Evolutionary conservation across 2,888 invertebrate genomes (phyloP).

Genomic region (Ophion ellenae): DNA sequence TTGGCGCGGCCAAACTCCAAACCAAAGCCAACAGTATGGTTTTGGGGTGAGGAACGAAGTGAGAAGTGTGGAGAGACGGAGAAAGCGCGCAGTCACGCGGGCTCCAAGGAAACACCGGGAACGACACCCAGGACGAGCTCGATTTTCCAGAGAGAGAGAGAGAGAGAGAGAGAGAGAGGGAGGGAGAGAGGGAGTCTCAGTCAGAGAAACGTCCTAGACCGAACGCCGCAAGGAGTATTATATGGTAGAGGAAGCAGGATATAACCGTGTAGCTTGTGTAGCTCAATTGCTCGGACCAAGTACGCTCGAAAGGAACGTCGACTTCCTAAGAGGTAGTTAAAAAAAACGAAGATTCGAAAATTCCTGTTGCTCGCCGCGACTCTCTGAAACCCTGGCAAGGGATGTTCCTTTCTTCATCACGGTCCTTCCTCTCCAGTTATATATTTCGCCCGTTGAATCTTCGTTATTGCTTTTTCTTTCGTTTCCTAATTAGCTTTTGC

Average conservation of each 20-base stretch:
- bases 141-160: slow-evolving; percentile 2
- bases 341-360: slow-evolving; percentile 60
- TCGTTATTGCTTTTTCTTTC: slow-evolving; percentile 31
- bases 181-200: slow-evolving; percentile 1
- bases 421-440: slow-evolving; percentile 2
- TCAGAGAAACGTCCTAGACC: background rate
- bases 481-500: background rate
- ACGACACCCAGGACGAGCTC: slow-evolving; percentile 13
- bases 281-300: slow-evolving; percentile 71
- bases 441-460: slow-evolving; percentile 16
- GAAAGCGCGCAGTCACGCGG: slow-evolving; percentile 8
- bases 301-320: slow-evolving; percentile 49
- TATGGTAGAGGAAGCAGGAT: slow-evolving; percentile 5
- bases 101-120: slow-evolving; percentile 16
- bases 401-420: slow-evolving; percentile 7
- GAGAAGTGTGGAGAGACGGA: slow-evolving; percentile 45
- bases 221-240: slow-evolving; percentile 3
- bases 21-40: slow-evolving; percentile 82
- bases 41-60: slow-evolving; percentile 74
- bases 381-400: slow-evolving; percentile 32
- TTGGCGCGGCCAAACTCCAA: slow-evolving; percentile 82
- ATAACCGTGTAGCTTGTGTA: slow-evolving; percentile 74
- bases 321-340: slow-evolving; percentile 30
- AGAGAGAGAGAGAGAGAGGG: slow-evolving; percentile 1
- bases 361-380: slow-evolving; percentile 58